phyloP scores from a whole-genome alignment of 2,888 invertebrate species.

The Drosophila algonquin region DNA sequence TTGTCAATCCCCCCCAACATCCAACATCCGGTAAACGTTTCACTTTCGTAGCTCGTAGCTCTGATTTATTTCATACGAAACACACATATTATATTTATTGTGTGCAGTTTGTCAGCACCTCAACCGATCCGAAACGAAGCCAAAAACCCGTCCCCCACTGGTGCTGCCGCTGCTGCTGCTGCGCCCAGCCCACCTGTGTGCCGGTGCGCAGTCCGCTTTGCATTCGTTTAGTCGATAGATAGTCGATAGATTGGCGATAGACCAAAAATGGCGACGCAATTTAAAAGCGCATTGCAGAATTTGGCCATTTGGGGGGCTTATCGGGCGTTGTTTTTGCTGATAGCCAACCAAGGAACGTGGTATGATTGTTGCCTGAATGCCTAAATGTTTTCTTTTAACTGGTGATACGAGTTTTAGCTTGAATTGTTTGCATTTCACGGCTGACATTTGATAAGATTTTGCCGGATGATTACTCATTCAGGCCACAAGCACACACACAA shows the following conservation, averaged over 20 bases:
- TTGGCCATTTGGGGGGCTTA: slow-evolving; percentile 58
- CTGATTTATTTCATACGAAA: slow-evolving; percentile 72
- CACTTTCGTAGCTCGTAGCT: slow-evolving; percentile 69
- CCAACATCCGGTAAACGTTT: slow-evolving; percentile 76
- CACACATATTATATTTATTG: slow-evolving; percentile 69
- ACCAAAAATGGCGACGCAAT: slow-evolving; percentile 69
- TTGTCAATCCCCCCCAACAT: slow-evolving; percentile 65
- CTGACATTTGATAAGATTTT: slow-evolving; percentile 47
- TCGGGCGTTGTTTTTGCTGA: slow-evolving; percentile 54
- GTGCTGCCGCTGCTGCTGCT: slow-evolving; percentile 18
- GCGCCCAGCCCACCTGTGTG: slow-evolving; percentile 75
- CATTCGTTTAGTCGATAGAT: slow-evolving; percentile 42
- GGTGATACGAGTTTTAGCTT: slow-evolving; percentile 28
- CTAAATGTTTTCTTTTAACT: slow-evolving; percentile 59
- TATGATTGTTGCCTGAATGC: slow-evolving; percentile 12
- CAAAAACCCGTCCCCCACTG: not conserved
- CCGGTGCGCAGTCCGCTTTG: slow-evolving; percentile 51
- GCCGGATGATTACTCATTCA: slow-evolving; percentile 38
- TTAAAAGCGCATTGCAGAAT: slow-evolving; percentile 69
- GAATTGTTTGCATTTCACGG: slow-evolving; percentile 49
- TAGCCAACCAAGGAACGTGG: slow-evolving; percentile 50
- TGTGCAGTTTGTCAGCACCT: slow-evolving; percentile 75
- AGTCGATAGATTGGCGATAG: slow-evolving; percentile 17
- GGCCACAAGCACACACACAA: slow-evolving; percentile 20
- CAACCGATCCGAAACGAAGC: slow-evolving; percentile 24